These are phyloP conservation scores for Heliconius hermathena DNA, from an alignment of 1,140 invertebrate species.

Conservation along the genomic window DNA sequence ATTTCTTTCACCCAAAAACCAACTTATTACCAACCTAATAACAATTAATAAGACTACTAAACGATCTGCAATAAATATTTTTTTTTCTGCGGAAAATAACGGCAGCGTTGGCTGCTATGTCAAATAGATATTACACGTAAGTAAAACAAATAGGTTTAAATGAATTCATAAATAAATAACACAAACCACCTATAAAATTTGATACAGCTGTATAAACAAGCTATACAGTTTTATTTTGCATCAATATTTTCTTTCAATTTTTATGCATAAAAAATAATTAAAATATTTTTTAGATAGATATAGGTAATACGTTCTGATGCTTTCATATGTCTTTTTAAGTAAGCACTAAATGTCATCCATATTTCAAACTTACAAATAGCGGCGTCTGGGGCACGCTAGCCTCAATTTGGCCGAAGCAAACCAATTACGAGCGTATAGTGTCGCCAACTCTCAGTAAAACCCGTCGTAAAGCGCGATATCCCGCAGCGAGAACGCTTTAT, in stretches of 20 bases:
- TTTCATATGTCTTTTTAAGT: conserved; percentile 32
- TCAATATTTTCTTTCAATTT: neutral
- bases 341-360: conserved; percentile 37
- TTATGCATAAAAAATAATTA: neutral
- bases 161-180: too few species aligned
- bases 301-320: neutral
- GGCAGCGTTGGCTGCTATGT: too few species aligned
- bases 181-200: too few species aligned
- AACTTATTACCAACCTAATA: too few species aligned
- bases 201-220: neutral
- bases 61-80: too few species aligned
- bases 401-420: conserved; percentile 66
- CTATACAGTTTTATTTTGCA: neutral
- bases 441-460: conserved; percentile 78
- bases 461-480: conserved; percentile 77
- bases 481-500: conserved; percentile 79
- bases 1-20: too few species aligned
- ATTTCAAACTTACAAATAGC: conserved; percentile 36
- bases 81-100: too few species aligned
- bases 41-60: too few species aligned
- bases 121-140: too few species aligned
- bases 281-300: neutral
- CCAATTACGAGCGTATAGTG: conserved; percentile 72
- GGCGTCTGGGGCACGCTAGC: conserved; percentile 47
- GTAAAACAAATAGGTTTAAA: too few species aligned